These are phyloP conservation scores for Ammodytes marinus DNA, from an alignment of 2,113 vertebrate species.

Conservation along the genomic window DNA sequence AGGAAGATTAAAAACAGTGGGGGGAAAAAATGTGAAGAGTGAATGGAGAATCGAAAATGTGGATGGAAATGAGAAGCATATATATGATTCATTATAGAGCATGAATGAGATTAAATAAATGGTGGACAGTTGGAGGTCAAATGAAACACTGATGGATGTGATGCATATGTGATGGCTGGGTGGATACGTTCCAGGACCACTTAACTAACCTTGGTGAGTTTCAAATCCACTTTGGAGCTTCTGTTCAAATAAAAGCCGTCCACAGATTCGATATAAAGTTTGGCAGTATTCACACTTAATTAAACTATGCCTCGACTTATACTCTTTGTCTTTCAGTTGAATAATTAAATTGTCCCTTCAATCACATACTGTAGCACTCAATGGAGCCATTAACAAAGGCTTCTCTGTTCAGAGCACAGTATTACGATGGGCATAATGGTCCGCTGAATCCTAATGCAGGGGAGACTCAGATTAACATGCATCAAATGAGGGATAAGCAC, in stretches of 20 bases:
- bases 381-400: conserved; percentile 52
- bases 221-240: conserved; percentile 9
- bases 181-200: conserved; percentile 20
- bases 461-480: conserved; percentile 37
- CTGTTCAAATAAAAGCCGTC: conserved; percentile 28
- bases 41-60: conserved; percentile 28
- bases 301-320: conserved; percentile 25
- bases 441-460: conserved; percentile 52
- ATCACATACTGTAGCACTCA: conserved; percentile 44
- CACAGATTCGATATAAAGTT: conserved; percentile 15
- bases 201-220: conserved; percentile 35
- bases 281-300: conserved; percentile 21
- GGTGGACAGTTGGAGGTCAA: conserved; percentile 56
- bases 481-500: conserved; percentile 30
- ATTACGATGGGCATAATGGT: conserved; percentile 44
- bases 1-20: conserved; percentile 29
- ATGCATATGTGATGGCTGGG: conserved; percentile 13
- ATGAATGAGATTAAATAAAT: conserved; percentile 58
- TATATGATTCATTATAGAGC: conserved; percentile 50
- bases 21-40: background rate
- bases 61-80: conserved; percentile 51
- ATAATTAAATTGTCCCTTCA: conserved; percentile 58
- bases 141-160: conserved; percentile 46
- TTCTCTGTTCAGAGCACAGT: conserved; percentile 38
- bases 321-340: conserved; percentile 49